Conservation (phyloP, 2,113 vertebrate genomes). For the Brachypteracias leptosomus region DNA sequence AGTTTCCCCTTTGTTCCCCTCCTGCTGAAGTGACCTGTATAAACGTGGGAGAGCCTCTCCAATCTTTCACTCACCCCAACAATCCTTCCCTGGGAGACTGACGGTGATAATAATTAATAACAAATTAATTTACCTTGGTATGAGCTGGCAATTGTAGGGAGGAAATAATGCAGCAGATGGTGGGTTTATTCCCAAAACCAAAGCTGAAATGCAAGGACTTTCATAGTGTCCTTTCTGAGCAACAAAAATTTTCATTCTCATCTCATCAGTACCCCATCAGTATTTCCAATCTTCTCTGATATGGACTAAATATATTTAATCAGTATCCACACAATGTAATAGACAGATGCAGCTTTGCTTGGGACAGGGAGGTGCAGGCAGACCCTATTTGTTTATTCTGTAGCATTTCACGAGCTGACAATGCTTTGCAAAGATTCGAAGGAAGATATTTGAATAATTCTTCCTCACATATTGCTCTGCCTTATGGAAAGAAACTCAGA, state of each 20-base stretch:
- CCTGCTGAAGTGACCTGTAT: accelerated
- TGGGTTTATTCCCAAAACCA: neutral
- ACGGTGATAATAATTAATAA: neutral
- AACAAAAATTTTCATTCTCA: neutral
- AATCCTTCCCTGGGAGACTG: neutral
- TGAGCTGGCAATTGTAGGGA: neutral
- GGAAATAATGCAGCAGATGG: neutral
- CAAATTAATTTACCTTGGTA: neutral
- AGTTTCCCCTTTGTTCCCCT: neutral
- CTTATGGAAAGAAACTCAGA: neutral
- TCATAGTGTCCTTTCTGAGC: neutral
- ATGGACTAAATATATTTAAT: neutral
- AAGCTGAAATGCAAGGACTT: neutral
- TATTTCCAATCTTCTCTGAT: neutral
- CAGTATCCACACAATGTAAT: neutral
- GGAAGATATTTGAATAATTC: neutral
- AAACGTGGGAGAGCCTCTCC: neutral
- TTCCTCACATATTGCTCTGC: neutral
- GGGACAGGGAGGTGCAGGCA: neutral
- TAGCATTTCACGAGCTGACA: neutral
- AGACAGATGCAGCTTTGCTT: neutral
- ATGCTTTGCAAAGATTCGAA: neutral
- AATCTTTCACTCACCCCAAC: neutral
- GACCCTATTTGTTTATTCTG: neutral
- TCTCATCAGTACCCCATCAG: neutral